Conservation (phyloP, 2,888 invertebrate genomes). For the Dromius quadrimaculatus region DNA sequence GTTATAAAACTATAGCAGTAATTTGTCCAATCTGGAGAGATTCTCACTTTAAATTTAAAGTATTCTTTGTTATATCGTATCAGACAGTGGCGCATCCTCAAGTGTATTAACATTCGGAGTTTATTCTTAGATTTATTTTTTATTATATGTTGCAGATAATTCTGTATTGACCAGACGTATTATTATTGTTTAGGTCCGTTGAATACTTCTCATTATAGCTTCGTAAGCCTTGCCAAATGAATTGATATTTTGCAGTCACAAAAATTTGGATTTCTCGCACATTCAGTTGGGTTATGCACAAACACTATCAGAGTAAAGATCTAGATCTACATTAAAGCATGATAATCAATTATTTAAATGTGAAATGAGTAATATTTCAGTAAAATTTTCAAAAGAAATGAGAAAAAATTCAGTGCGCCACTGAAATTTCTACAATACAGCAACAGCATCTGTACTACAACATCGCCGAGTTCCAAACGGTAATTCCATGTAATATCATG, state of each 20-base stretch:
- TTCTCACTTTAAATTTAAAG: slow-evolving; percentile 27
- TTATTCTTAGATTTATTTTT: no score
- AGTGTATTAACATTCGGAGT: no score
- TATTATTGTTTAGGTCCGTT: not conserved
- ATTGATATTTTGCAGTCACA: not conserved
- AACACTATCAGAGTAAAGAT: not conserved
- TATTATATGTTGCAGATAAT: no score
- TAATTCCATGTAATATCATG: slow-evolving; percentile 46
- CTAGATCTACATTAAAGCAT: not conserved
- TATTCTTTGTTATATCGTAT: not conserved
- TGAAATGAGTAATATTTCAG: no score
- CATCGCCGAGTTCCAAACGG: slow-evolving; percentile 6
- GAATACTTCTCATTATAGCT: not conserved
- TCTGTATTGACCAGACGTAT: no score
- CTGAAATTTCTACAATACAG: not conserved
- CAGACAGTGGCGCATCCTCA: no score
- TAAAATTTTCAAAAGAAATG: no score
- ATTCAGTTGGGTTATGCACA: not conserved
- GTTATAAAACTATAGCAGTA: slow-evolving; percentile 26
- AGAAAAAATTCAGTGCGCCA: no score
- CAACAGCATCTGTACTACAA: not conserved
- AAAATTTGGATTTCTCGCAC: no score
- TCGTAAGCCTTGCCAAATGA: not conserved
- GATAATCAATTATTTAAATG: not conserved
- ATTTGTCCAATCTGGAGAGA: slow-evolving; percentile 19